Evolutionary conservation across 1,140 invertebrate species (phyloP).

Genomic region (Lethrus apterus): DNA sequence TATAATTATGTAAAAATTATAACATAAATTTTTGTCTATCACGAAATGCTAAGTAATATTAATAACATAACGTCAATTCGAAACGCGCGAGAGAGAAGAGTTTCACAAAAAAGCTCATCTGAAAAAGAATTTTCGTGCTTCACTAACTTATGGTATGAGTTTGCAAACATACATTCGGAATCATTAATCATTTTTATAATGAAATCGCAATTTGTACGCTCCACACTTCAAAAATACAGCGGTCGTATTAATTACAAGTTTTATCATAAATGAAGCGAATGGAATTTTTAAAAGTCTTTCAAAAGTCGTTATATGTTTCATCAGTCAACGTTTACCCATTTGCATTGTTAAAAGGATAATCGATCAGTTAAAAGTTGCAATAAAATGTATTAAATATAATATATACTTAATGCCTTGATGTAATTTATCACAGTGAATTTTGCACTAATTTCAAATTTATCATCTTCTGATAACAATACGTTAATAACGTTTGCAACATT

Average conservation of each 20-base stretch:
- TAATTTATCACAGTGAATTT: no score
- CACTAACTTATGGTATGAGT: slow-evolving; percentile 19
- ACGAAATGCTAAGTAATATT: no score
- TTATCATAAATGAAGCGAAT: slow-evolving; percentile 18
- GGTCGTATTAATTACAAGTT: slow-evolving; percentile 18
- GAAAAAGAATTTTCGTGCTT: slow-evolving; percentile 15
- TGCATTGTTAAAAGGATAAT: no score
- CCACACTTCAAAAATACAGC: slow-evolving; percentile 13
- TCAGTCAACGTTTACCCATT: slow-evolving; percentile 7
- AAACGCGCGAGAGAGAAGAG: slow-evolving; percentile 10
- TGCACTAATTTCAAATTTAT: no score
- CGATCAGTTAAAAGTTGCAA: no score
- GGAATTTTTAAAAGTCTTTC: slow-evolving; percentile 18
- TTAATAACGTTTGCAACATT: no score
- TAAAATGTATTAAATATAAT: no score
- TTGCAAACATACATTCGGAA: slow-evolving; percentile 17
- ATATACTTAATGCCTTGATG: no score
- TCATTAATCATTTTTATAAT: slow-evolving; percentile 19
- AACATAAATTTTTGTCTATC: no score
- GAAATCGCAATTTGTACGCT: slow-evolving; percentile 20
- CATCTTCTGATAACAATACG: no score
- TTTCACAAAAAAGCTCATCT: slow-evolving; percentile 12
- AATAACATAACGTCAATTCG: slow-evolving; percentile 5
- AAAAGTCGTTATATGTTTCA: slow-evolving; percentile 1
- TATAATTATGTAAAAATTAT: no score